Conservation (phyloP, 2,888 invertebrate genomes). For the Pammene aurita region DNA sequence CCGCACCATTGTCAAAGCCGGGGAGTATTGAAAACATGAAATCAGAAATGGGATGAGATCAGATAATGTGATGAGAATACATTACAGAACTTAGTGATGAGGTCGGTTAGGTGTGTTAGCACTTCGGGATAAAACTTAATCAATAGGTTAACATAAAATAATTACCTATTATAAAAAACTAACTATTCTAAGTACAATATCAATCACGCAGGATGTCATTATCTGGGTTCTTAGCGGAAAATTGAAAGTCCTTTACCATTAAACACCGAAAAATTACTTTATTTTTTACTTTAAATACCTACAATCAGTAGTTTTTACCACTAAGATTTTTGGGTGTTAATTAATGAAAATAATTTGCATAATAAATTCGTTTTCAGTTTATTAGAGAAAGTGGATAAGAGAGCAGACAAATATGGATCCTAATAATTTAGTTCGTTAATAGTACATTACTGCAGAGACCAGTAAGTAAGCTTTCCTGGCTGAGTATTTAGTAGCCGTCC, state of each 20-base stretch:
- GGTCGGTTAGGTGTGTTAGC: constrained; percentile 15
- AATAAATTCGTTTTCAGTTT: neutral
- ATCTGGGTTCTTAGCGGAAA: neutral
- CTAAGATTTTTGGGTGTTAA: neutral
- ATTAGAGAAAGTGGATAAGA: neutral
- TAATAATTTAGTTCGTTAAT: neutral
- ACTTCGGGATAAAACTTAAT: constrained; percentile 3
- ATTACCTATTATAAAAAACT: neutral
- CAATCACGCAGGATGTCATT: neutral
- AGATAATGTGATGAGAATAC: neutral
- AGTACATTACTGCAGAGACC: no score
- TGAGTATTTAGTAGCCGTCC: no score
- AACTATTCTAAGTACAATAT: constrained; percentile 7
- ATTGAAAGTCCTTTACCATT: neutral
- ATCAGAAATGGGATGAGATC: constrained; percentile 11
- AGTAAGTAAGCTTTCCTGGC: no score
- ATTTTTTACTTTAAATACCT: neutral
- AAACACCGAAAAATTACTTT: neutral
- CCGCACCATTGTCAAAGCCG: neutral
- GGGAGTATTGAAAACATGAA: neutral
- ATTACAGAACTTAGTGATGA: constrained; percentile 18
- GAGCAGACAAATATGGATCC: neutral
- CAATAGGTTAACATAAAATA: constrained; percentile 11
- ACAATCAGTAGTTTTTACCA: neutral
- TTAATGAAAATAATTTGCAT: neutral